Percentiles rank a stretch among this genome's conserved stretches.
These are phyloP conservation scores for Crotalus viridis DNA, from an alignment of 2,113 vertebrate genomes.

Conservation along the genomic window DNA sequence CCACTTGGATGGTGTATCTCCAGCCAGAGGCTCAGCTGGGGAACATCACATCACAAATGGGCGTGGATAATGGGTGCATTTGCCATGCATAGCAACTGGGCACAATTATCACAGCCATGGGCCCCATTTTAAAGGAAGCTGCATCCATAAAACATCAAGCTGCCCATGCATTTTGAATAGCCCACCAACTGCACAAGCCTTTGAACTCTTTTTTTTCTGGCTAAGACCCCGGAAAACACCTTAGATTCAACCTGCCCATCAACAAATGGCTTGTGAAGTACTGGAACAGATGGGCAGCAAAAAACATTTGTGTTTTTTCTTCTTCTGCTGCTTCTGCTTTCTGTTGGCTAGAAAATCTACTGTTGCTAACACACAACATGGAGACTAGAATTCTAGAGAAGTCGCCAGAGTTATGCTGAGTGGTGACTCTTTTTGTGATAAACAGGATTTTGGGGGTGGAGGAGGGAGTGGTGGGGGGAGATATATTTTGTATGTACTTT, in stretches of 20 bases:
- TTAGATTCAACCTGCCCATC: neutral
- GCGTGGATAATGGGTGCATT: neutral
- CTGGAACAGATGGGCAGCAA: neutral
- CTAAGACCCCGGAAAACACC: neutral
- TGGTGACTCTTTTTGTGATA: neutral
- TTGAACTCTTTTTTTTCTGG: neutral
- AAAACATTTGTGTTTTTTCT: neutral
- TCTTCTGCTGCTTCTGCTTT: neutral
- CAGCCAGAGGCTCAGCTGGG: neutral
- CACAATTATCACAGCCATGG: neutral
- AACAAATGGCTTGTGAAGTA: neutral
- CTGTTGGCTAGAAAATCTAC: neutral
- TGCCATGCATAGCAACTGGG: neutral
- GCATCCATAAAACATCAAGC: constrained; percentile 1
- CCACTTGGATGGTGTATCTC: neutral
- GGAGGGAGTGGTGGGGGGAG: neutral
- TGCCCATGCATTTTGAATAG: constrained; percentile 22
- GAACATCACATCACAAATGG: rapidly evolving
- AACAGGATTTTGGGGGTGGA: neutral
- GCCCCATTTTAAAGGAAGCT: neutral
- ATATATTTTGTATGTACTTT: neutral
- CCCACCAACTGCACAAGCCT: neutral
- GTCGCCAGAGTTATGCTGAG: neutral
- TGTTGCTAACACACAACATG: neutral
- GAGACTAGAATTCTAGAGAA: neutral